These are phyloP conservation scores for Octonoba sinensis DNA, from an alignment of 2,888 invertebrate species.

Conservation along the genomic window DNA sequence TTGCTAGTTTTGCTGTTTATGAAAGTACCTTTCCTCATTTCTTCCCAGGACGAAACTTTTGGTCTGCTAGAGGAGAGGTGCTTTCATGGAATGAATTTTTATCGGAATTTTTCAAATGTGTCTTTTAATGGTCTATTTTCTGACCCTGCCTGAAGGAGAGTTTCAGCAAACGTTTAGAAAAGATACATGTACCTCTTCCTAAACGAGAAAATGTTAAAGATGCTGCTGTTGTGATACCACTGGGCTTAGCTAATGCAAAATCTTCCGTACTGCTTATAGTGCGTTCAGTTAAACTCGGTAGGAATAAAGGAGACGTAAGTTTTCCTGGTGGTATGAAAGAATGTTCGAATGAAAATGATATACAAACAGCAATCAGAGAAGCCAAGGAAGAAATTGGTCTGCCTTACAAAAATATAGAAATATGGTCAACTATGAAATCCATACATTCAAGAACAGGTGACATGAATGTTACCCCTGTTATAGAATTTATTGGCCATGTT, in stretches of 20 bases:
- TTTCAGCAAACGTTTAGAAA: conserved; percentile 31
- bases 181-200: neutral
- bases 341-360: conserved; percentile 74
- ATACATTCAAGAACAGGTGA: conserved; percentile 52
- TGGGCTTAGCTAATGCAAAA: conserved; percentile 79
- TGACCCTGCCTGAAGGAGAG: conserved; percentile 28
- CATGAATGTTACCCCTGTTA: conserved; percentile 65
- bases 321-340: conserved; percentile 84
- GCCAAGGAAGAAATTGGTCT: conserved; percentile 88
- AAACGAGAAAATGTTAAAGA: conserved; percentile 69
- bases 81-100: conserved; percentile 9
- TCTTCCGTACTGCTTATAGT: conserved; percentile 85
- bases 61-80: conserved; percentile 5
- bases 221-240: conserved; percentile 86
- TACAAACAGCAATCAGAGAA: conserved; percentile 85
- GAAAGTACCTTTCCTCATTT: conserved; percentile 18
- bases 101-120: conserved; percentile 9
- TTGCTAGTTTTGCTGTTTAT: neutral
- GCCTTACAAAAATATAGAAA: conserved; percentile 68
- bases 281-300: conserved; percentile 79
- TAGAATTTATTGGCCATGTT: conserved; percentile 66
- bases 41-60: conserved; percentile 19
- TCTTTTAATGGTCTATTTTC: conserved; percentile 33
- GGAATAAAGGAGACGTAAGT: conserved; percentile 84
- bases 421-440: conserved; percentile 67